Evolutionary conservation across 2,888 invertebrate species (phyloP).

Genomic region (Microctonus brassicae): DNA sequence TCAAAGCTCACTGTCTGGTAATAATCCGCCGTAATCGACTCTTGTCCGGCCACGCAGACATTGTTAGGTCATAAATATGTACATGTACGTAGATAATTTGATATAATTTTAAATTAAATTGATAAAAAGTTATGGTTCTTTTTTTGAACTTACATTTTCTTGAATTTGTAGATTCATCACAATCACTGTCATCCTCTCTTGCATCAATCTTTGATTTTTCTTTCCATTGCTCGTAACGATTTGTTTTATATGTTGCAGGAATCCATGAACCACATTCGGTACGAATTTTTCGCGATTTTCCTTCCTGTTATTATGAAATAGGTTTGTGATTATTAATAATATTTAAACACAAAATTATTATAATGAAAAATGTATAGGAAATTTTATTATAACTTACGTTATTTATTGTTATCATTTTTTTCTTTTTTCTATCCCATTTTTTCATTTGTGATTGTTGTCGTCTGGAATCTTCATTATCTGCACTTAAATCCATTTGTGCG

Average conservation of each 20-base stretch:
- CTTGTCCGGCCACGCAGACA: neutral
- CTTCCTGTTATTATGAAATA: conserved; percentile 64
- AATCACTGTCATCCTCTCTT: conserved; percentile 68
- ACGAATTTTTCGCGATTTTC: conserved; percentile 83
- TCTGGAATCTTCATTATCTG: conserved; percentile 81
- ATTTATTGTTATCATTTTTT: conserved; percentile 88
- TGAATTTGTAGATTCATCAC: conserved; percentile 59
- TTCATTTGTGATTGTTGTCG: conserved; percentile 75
- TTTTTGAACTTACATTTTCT: conserved; percentile 56
- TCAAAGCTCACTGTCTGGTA: conserved; percentile 45
- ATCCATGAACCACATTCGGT: conserved; percentile 97
- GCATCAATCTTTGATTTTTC: conserved; percentile 77
- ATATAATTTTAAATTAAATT: conserved; percentile 21
- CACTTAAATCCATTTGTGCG: conserved; percentile 86
- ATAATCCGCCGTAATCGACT: conserved; percentile 40
- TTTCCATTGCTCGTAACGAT: conserved; percentile 90
- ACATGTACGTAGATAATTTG: neutral
- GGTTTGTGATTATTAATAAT: neutral
- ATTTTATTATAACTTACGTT: conserved; percentile 69
- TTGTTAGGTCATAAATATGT: too few relatives aligned
- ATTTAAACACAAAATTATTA: neutral
- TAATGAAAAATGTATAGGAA: conserved; percentile 1
- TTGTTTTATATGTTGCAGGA: conserved; percentile 93
- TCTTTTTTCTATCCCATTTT: conserved; percentile 95
- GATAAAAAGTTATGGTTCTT: conserved; percentile 24